Conservation (phyloP, 2,113 vertebrate genomes). For the Rhinolophus ferrumequinum region DNA sequence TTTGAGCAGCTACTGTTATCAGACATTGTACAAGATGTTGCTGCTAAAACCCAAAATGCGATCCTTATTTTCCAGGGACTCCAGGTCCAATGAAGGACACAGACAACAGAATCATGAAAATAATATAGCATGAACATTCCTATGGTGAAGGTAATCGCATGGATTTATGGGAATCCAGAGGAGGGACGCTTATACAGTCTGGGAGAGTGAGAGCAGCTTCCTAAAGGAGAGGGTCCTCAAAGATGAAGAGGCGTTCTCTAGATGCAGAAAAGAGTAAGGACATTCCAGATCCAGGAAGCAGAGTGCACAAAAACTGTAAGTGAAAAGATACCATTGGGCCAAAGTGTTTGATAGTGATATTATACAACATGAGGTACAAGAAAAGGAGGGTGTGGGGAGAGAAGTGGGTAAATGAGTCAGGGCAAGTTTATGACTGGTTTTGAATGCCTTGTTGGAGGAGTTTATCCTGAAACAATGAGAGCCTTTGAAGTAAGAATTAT, state of each 20-base stretch:
- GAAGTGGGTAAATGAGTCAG: not conserved
- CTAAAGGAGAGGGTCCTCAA: not conserved
- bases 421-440: not conserved
- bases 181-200: rapidly evolving
- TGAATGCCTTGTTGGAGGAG: not conserved
- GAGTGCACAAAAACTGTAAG: not conserved
- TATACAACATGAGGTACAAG: not conserved
- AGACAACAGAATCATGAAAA: not conserved
- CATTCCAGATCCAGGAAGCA: not conserved
- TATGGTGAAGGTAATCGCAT: not conserved
- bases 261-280: not conserved
- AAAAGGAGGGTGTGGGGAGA: not conserved
- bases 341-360: not conserved
- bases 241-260: not conserved
- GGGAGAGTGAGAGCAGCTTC: not conserved
- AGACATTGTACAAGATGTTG: not conserved
- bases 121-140: not conserved
- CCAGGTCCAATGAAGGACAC: not conserved
- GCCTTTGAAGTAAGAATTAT: not conserved
- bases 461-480: not conserved
- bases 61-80: not conserved
- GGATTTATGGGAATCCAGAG: not conserved
- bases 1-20: not conserved
- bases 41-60: not conserved
- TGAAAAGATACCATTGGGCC: not conserved